A percentile compares a stretch with the other conserved stretches of the same genome.
These are phyloP conservation scores for Ariopsis seemanni DNA, from an alignment of 2,113 vertebrate genomes.

Conservation along the genomic window DNA sequence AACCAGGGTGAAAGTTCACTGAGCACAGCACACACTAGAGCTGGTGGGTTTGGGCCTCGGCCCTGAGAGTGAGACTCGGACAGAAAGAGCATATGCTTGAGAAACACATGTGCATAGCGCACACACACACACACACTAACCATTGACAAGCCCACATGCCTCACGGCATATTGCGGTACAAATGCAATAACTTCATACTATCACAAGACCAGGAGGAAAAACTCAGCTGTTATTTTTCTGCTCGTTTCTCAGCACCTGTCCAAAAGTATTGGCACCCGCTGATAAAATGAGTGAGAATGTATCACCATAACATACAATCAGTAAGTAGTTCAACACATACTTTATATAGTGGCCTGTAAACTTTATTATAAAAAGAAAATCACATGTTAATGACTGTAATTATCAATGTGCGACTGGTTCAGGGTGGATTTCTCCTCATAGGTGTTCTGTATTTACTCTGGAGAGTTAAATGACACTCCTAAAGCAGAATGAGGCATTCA, in stretches of 20 bases:
- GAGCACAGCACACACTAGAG: constrained; percentile 47
- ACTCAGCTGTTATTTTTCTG: not conserved
- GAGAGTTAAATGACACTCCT: too few relatives aligned
- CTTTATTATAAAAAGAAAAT: not conserved
- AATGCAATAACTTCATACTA: constrained; percentile 32
- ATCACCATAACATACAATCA: not conserved
- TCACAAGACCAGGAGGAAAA: constrained; percentile 36
- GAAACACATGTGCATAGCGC: constrained; percentile 32
- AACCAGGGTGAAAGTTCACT: constrained; percentile 60
- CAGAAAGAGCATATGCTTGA: constrained; percentile 6
- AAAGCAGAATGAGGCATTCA: too few relatives aligned
- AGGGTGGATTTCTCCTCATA: too few relatives aligned
- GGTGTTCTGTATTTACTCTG: too few relatives aligned
- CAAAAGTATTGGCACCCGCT: not conserved
- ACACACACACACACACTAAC: constrained; percentile 14
- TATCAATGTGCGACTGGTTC: too few relatives aligned
- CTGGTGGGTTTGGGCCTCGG: not conserved
- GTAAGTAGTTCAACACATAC: not conserved
- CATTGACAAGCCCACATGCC: constrained; percentile 20
- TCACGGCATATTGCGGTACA: constrained; percentile 25
- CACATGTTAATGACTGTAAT: too few relatives aligned
- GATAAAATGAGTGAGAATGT: not conserved
- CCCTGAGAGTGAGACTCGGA: constrained; percentile 9
- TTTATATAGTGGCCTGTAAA: not conserved
- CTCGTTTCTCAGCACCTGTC: too few relatives aligned